phyloP scores from a whole-genome alignment of 2,113 vertebrate genomes.

The Donacobius atricapilla region DNA sequence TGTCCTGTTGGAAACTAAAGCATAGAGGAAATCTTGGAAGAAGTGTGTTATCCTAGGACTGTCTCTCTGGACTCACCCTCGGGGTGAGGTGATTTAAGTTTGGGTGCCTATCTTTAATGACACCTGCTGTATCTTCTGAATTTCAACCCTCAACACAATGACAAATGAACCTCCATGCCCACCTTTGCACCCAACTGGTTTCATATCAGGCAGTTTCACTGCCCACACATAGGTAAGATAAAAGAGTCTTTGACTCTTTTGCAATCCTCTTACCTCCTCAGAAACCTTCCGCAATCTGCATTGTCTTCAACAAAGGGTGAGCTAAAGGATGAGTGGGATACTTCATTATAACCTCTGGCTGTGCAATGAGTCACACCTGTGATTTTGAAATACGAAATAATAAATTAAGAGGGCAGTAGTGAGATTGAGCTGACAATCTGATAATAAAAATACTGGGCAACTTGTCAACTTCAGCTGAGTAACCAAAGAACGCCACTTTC shows the following conservation, averaged over 20 bases:
- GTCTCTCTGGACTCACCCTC: neutral
- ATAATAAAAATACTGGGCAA: constrained; percentile 64
- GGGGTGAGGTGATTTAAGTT: neutral
- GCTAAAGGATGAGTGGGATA: constrained; percentile 60
- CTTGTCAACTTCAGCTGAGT: constrained; percentile 54
- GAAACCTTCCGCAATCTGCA: constrained; percentile 48
- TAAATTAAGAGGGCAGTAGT: constrained; percentile 64
- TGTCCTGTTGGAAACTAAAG: neutral
- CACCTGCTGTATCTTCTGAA: neutral
- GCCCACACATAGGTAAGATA: constrained; percentile 49
- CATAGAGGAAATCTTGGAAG: neutral
- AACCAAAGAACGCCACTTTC: constrained; percentile 26
- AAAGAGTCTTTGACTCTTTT: constrained; percentile 33
- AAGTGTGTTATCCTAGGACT: neutral
- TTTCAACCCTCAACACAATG: constrained; percentile 28
- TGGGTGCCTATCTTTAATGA: neutral
- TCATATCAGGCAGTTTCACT: constrained; percentile 54
- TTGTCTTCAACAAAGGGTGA: constrained; percentile 52
- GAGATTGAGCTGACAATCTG: constrained; percentile 48
- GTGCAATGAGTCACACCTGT: constrained; percentile 56
- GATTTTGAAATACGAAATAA: constrained; percentile 60
- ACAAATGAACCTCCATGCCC: constrained; percentile 43
- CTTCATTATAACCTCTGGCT: constrained; percentile 67
- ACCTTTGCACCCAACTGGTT: constrained; percentile 43
- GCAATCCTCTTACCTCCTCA: constrained; percentile 53